A percentile compares a stretch with the other conserved stretches of the same genome.
phyloP scores from a whole-genome alignment of 1,140 invertebrate genomes.

The Formica selysi region DNA sequence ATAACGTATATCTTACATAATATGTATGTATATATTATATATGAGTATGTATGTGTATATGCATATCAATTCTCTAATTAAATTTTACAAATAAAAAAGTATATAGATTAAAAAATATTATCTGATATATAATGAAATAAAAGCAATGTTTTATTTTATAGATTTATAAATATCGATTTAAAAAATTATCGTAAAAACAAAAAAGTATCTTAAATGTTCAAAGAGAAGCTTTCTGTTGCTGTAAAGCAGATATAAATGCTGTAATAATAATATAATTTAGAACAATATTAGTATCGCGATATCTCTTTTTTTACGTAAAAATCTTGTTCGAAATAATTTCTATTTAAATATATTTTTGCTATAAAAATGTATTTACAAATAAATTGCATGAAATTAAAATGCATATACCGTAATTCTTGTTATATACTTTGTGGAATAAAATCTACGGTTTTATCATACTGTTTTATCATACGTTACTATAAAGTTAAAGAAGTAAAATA shows the following conservation, averaged over 20 bases:
- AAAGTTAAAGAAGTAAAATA: not conserved
- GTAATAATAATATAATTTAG: not conserved
- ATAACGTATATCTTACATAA: not conserved
- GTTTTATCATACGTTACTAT: not conserved
- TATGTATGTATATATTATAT: no score
- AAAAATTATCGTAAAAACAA: no score
- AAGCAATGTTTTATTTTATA: not conserved
- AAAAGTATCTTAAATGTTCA: not conserved
- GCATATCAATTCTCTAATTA: not conserved
- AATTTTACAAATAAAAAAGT: not conserved
- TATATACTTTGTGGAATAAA: no score
- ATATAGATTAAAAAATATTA: conserved; percentile 9
- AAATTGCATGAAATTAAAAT: no score
- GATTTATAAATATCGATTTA: not conserved
- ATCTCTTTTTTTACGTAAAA: no score
- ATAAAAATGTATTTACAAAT: no score
- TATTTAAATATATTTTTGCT: no score
- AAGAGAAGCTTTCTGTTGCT: not conserved
- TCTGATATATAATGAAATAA: not conserved
- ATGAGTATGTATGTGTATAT: no score
- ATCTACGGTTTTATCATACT: no score
- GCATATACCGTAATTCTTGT: no score
- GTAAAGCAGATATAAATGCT: not conserved
- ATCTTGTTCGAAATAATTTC: no score
- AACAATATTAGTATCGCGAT: no score